Evolutionary conservation across 2,113 vertebrate species (phyloP).

Genomic region (Rhagologus leucostigma): DNA sequence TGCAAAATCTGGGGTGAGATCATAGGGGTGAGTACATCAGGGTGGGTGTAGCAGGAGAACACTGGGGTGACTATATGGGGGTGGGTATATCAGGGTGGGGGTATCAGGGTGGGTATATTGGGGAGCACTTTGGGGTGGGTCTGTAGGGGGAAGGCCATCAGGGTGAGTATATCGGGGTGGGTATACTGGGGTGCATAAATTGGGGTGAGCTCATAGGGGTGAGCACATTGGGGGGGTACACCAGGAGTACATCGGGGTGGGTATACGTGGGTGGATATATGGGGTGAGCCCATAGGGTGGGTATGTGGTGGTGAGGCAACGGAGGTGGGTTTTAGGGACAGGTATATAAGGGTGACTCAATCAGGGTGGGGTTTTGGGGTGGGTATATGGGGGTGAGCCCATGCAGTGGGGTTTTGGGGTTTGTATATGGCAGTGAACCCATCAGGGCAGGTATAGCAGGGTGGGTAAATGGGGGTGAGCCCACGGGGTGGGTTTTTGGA

Average conservation of each 20-base stretch:
- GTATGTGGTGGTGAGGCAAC: too few species aligned
- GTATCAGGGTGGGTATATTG: neutral
- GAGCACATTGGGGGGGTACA: neutral
- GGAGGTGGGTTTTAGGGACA: neutral
- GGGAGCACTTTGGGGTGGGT: too few species aligned
- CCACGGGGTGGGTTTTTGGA: neutral
- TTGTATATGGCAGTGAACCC: neutral
- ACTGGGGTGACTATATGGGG: accelerated
- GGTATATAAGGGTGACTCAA: accelerated
- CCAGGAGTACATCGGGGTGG: neutral
- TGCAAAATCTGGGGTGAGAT: neutral
- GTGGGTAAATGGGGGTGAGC: neutral
- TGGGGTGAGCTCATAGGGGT: neutral
- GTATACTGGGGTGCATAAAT: neutral
- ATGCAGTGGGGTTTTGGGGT: neutral
- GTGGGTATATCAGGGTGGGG: neutral
- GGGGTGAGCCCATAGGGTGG: neutral
- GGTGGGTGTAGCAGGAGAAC: neutral
- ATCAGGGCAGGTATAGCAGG: neutral
- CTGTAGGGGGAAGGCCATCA: accelerated
- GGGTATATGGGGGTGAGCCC: accelerated
- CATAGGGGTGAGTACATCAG: neutral
- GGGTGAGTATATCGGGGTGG: neutral
- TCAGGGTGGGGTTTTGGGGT: neutral
- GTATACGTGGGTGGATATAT: neutral